These are phyloP conservation scores for Maccullochella peelii DNA, from an alignment of 2,113 vertebrate genomes.

Conservation along the genomic window DNA sequence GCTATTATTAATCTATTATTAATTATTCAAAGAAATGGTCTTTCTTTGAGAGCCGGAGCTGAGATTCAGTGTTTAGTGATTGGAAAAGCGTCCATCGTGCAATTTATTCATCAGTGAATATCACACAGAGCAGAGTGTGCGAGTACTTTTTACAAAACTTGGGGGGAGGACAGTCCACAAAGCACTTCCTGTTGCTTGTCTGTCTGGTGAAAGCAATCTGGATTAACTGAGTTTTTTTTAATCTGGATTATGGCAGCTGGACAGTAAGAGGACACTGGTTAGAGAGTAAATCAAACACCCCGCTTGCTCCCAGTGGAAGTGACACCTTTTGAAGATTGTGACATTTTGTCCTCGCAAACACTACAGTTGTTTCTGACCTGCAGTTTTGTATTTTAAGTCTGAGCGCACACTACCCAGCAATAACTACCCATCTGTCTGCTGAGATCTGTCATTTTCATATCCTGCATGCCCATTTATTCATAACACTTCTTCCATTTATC, in stretches of 20 bases:
- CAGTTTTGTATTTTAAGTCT: neutral
- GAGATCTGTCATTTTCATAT: constrained; percentile 14
- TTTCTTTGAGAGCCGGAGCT: neutral
- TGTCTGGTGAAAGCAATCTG: neutral
- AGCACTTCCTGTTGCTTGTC: neutral
- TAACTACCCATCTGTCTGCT: neutral
- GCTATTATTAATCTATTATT: no score
- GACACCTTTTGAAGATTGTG: neutral
- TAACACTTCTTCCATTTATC: neutral
- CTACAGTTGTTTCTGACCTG: neutral
- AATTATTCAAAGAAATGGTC: neutral
- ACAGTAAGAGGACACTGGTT: neutral
- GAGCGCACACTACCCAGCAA: neutral
- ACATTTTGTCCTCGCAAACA: neutral
- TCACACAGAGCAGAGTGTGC: neutral
- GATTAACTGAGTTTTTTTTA: neutral
- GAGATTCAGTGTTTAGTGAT: neutral
- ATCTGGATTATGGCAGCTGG: neutral
- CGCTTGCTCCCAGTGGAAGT: no score
- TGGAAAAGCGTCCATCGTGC: neutral
- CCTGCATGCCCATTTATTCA: constrained; percentile 28
- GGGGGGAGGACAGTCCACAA: neutral
- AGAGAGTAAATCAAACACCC: neutral
- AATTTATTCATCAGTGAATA: neutral
- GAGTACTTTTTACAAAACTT: neutral